These are phyloP conservation scores for Anthophora plumipes DNA, from an alignment of 2,888 invertebrate genomes.

Conservation along the genomic window DNA sequence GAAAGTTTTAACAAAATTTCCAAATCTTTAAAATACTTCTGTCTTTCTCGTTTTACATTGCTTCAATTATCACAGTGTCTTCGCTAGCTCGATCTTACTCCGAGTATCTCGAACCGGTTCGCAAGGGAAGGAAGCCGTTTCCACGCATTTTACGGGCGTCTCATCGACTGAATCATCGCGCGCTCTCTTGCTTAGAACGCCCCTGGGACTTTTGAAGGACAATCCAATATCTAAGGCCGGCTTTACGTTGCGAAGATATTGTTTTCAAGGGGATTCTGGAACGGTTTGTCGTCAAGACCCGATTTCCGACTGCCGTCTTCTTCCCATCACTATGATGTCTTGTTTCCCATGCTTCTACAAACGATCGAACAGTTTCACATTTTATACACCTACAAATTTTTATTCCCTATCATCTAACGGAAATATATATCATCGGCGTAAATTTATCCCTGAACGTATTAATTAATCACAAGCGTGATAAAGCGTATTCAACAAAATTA, in stretches of 20 bases:
- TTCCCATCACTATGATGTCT: not conserved
- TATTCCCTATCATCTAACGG: not conserved
- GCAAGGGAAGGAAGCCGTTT: slow-evolving; percentile 40
- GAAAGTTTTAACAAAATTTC: not conserved
- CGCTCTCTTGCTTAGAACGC: slow-evolving; percentile 61
- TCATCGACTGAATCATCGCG: slow-evolving; percentile 66
- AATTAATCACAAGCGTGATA: slow-evolving; percentile 15
- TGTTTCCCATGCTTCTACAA: not conserved
- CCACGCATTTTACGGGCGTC: slow-evolving; percentile 58
- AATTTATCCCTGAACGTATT: not conserved
- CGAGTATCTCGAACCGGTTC: slow-evolving; percentile 14
- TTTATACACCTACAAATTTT: not conserved
- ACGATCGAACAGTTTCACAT: not conserved
- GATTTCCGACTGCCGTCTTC: slow-evolving; percentile 8
- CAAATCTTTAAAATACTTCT: not conserved
- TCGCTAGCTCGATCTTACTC: slow-evolving; percentile 36
- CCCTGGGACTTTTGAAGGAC: slow-evolving; percentile 67
- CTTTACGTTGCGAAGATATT: slow-evolving; percentile 60
- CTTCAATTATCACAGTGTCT: slow-evolving; percentile 16
- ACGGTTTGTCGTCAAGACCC: slow-evolving; percentile 23
- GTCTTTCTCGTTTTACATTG: not conserved
- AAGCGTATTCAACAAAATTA: slow-evolving; percentile 27
- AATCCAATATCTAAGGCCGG: slow-evolving; percentile 70
- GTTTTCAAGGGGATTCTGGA: slow-evolving; percentile 57
- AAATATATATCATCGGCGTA: not conserved